Percentiles rank a stretch among this genome's conserved stretches.
These are phyloP conservation scores for Papilio glaucus DNA, from an alignment of 1,140 invertebrate genomes.

Conservation along the genomic window DNA sequence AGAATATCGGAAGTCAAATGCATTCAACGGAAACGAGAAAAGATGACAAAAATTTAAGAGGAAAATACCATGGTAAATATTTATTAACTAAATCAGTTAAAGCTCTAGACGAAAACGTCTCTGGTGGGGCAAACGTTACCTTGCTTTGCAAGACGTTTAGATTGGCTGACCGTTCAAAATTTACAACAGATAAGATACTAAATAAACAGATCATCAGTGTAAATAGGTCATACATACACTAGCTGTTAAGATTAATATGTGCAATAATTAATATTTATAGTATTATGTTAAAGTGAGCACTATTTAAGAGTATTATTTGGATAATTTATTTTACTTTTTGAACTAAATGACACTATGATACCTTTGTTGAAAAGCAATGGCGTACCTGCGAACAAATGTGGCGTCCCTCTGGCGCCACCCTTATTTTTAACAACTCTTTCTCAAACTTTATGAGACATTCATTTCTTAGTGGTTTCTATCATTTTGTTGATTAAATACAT, in stretches of 20 bases:
- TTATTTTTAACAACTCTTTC: conserved; percentile 48
- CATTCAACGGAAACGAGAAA: conserved; percentile 43
- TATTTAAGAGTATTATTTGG: not conserved
- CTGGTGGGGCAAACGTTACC: conserved; percentile 69
- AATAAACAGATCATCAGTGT: conserved; percentile 33
- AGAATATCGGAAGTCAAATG: conserved; percentile 36
- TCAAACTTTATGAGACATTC: conserved; percentile 50
- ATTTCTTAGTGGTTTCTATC: conserved; percentile 2
- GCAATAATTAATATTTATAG: not conserved
- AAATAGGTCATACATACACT: no score
- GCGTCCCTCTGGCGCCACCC: conserved; percentile 67
- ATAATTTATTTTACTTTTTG: conserved; percentile 33
- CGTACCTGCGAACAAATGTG: conserved; percentile 66
- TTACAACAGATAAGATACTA: conserved; percentile 37
- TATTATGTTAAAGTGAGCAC: not conserved
- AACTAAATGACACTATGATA: conserved; percentile 40
- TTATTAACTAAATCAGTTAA: conserved; percentile 70
- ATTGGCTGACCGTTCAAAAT: conserved; percentile 59
- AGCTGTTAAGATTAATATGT: no score
- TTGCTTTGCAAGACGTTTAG: conserved; percentile 76
- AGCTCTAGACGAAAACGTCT: conserved; percentile 67
- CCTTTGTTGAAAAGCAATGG: conserved; percentile 47
- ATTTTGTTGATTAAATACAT: not conserved
- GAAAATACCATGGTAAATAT: conserved; percentile 65
- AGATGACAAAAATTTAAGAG: conserved; percentile 51